These are phyloP conservation scores for Lepetodrilus schrolli DNA, from an alignment of 2,888 invertebrate species.

Conservation along the genomic window DNA sequence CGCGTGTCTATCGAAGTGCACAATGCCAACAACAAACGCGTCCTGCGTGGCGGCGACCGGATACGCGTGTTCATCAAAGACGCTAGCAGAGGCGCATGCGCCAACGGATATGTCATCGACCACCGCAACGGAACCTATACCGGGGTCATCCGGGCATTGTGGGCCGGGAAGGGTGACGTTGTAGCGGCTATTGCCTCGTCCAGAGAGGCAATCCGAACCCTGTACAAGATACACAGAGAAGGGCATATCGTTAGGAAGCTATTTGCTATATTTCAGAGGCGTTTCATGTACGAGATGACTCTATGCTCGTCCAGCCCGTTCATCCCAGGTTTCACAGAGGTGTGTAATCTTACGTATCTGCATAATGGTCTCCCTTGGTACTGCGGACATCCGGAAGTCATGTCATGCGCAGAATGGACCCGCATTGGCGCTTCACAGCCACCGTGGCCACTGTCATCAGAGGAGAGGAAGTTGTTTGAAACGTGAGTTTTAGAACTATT, in stretches of 20 bases:
- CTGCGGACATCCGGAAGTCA: constrained; percentile 20
- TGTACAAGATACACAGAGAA: constrained; percentile 22
- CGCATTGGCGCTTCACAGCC: not conserved
- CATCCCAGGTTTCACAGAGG: not conserved
- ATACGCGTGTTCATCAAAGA: not conserved
- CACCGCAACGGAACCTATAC: not conserved
- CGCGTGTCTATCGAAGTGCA: not conserved
- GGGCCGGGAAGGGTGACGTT: not conserved
- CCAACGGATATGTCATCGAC: not conserved
- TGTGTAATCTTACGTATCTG: not conserved
- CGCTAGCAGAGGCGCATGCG: not conserved
- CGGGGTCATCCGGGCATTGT: not conserved
- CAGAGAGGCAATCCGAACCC: not conserved
- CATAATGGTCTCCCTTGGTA: constrained; percentile 7
- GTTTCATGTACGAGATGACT: constrained; percentile 3
- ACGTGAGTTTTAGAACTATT: too few species aligned
- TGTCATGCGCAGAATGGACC: constrained; percentile 24
- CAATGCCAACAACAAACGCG: not conserved
- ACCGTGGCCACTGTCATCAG: not conserved
- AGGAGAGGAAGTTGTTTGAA: not conserved
- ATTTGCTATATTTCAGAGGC: constrained; percentile 1
- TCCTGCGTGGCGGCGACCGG: not conserved
- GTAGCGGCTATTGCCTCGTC: not conserved
- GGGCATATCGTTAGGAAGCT: not conserved
- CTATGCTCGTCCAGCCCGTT: not conserved